Conservation (phyloP, 2,888 invertebrate species). For the Torymus texanus region DNA sequence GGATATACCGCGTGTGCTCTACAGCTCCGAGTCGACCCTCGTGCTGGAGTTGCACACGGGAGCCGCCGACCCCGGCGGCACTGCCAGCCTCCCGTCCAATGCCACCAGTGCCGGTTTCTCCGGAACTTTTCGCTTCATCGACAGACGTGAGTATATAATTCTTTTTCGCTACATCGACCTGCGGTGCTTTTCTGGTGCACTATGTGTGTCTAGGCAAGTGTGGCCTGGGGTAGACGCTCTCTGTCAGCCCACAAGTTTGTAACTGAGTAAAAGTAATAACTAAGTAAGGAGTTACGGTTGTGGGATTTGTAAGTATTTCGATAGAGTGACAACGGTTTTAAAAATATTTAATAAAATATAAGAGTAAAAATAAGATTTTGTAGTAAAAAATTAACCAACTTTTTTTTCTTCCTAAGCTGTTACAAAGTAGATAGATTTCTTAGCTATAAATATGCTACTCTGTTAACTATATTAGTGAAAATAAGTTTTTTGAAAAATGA, state of each 20-base stretch:
- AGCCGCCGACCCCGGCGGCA: neutral
- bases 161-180: neutral
- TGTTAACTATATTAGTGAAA: too few species aligned
- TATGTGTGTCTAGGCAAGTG: neutral
- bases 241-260: neutral
- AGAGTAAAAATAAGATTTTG: too few species aligned
- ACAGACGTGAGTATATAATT: constrained; percentile 81
- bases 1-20: constrained; percentile 84
- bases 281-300: neutral
- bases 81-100: constrained; percentile 76
- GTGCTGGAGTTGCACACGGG: constrained; percentile 84
- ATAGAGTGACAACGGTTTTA: neutral
- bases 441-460: too few species aligned
- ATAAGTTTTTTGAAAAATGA: too few species aligned
- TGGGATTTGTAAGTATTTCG: constrained; percentile 3
- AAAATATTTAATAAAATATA: neutral
- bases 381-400: too few species aligned
- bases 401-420: too few species aligned
- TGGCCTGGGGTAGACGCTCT: neutral
- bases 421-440: too few species aligned
- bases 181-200: neutral
- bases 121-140: constrained; percentile 86
- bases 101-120: constrained; percentile 84
- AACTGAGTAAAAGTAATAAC: constrained; percentile 28
- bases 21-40: constrained; percentile 85